A percentile compares a stretch with the other conserved stretches of the same genome.
These are phyloP conservation scores for Promerops cafer DNA, from an alignment of 2,113 vertebrate species.

Conservation along the genomic window DNA sequence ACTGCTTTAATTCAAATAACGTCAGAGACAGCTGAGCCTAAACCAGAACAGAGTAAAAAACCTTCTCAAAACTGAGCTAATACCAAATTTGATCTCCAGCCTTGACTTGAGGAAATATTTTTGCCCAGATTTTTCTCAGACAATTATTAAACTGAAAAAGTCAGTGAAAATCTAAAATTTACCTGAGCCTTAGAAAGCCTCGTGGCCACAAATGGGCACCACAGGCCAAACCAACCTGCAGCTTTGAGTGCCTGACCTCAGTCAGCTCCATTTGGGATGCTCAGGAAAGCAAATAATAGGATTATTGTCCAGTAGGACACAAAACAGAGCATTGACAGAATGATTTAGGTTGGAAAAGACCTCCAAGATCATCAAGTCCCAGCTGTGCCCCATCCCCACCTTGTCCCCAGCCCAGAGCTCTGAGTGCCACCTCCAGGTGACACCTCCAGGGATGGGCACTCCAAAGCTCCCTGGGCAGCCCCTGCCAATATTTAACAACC, in stretches of 20 bases:
- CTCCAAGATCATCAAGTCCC: accelerated
- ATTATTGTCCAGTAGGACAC: not conserved
- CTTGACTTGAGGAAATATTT: not conserved
- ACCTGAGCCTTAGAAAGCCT: not conserved
- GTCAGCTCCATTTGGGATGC: not conserved
- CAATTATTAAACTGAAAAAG: not conserved
- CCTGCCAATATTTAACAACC: not conserved
- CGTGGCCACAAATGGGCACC: not conserved
- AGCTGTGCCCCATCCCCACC: not conserved
- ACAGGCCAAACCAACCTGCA: not conserved
- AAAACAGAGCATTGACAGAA: not conserved
- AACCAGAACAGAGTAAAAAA: not conserved
- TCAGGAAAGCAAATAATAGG: not conserved
- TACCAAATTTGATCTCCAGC: not conserved
- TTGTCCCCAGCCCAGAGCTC: not conserved
- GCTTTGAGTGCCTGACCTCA: not conserved
- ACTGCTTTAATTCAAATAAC: not conserved
- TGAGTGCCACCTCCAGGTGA: not conserved
- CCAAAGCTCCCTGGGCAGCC: not conserved
- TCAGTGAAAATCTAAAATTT: not conserved
- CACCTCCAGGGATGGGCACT: not conserved
- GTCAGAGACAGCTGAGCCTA: not conserved
- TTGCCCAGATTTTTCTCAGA: not conserved
- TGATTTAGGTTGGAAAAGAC: not conserved
- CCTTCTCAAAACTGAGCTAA: accelerated